phyloP scores from a whole-genome alignment of 2,888 invertebrate genomes.

The Drosophila peninsularis region DNA sequence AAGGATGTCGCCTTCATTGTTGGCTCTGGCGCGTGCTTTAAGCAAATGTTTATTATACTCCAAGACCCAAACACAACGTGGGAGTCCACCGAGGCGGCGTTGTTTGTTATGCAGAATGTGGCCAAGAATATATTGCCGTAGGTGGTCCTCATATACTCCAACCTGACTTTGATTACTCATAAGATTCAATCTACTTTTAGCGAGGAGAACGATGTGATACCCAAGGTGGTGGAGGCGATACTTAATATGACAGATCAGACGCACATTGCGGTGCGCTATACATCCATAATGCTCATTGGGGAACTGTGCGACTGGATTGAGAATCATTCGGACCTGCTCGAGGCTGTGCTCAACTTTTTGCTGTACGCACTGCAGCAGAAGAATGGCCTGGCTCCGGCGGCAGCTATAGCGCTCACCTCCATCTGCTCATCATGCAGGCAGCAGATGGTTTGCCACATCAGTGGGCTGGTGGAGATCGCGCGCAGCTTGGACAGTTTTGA shows the following conservation, averaged over 20 bases:
- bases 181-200: slow-evolving; percentile 85
- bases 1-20: slow-evolving; percentile 99
- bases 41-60: slow-evolving; percentile 94
- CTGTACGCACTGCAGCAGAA: slow-evolving; percentile 89
- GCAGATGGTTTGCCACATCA: slow-evolving; percentile 91
- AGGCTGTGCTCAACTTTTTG: slow-evolving; percentile 92
- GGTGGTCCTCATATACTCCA: slow-evolving; percentile 83
- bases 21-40: slow-evolving; percentile 95
- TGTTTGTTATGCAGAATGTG: slow-evolving; percentile 97
- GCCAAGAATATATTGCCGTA: slow-evolving; percentile 97
- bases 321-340: slow-evolving; percentile 91
- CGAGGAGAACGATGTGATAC: slow-evolving; percentile 95
- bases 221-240: slow-evolving; percentile 96
- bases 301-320: slow-evolving; percentile 98
- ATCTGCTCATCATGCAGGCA: slow-evolving; percentile 93
- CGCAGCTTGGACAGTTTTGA: slow-evolving; percentile 89
- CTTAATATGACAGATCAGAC: slow-evolving; percentile 92
- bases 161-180: background rate
- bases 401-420: slow-evolving; percentile 93
- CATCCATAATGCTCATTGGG: slow-evolving; percentile 93
- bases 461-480: slow-evolving; percentile 90
- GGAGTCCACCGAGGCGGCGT: slow-evolving; percentile 96
- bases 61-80: slow-evolving; percentile 91
- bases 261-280: slow-evolving; percentile 95
- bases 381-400: slow-evolving; percentile 90